phyloP scores from a whole-genome alignment of 2,113 vertebrate species.

The Phalacrocorax brasilianus region DNA sequence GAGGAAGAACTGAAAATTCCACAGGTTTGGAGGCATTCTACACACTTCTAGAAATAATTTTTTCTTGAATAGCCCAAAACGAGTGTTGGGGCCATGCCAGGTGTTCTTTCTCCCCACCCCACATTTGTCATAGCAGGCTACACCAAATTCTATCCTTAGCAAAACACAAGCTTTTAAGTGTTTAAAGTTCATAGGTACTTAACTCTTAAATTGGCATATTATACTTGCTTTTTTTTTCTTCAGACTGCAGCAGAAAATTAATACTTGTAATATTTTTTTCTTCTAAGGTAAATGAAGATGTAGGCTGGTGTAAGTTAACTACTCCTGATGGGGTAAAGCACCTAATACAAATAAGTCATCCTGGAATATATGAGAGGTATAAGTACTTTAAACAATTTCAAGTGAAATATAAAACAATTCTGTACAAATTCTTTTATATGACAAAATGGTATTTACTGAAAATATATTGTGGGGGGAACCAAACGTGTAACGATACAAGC shows the following conservation, averaged over 20 bases:
- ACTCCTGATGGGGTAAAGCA: constrained; percentile 67
- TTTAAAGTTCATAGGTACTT: background rate
- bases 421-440: background rate
- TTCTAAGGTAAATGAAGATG: constrained; percentile 61
- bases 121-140: background rate
- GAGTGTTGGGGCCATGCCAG: background rate
- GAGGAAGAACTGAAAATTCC: background rate
- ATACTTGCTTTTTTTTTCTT: background rate
- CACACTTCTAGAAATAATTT: background rate
- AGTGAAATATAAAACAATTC: background rate
- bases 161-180: background rate
- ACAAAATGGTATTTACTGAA: background rate
- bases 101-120: background rate
- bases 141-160: background rate
- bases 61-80: background rate
- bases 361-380: constrained; percentile 76
- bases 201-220: background rate
- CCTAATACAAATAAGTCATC: constrained; percentile 64
- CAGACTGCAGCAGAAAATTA: background rate
- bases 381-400: background rate
- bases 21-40: background rate
- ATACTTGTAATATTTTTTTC: background rate
- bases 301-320: constrained; percentile 74
- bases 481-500: background rate
- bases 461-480: no score